Percentiles rank a stretch among this genome's conserved stretches.
phyloP scores from a whole-genome alignment of 2,888 invertebrate genomes.

The Protophormia terraenovae region DNA sequence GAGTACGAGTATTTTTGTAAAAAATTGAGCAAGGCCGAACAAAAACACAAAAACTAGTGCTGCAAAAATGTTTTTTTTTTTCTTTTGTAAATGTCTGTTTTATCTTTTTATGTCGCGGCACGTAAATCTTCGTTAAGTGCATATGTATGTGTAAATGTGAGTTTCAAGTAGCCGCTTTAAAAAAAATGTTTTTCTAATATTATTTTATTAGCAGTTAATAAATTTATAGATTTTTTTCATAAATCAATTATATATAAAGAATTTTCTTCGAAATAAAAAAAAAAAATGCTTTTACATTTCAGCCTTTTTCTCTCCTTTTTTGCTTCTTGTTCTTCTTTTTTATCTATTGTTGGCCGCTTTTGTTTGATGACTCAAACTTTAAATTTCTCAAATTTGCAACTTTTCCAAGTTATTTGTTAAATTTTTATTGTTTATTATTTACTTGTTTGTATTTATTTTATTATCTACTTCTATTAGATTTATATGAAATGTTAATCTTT shows the following conservation, averaged over 20 bases:
- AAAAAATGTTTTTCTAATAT: conserved; percentile 7
- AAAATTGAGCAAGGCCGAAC: conserved; percentile 65
- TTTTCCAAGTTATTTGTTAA: not conserved
- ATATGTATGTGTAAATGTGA: not conserved
- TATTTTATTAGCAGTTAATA: not conserved
- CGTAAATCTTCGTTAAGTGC: conserved; percentile 66
- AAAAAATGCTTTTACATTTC: not conserved
- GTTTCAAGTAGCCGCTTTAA: conserved; percentile 46
- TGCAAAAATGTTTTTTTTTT: conserved; percentile 36
- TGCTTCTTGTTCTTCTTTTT: not conserved
- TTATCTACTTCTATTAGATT: not conserved
- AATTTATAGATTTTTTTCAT: not conserved
- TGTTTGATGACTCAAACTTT: conserved; percentile 45
- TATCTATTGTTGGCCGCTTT: conserved; percentile 15
- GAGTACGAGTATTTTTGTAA: conserved; percentile 65
- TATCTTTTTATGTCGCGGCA: conserved; percentile 64
- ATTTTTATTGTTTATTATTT: not conserved
- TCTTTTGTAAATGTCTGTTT: conserved; percentile 40
- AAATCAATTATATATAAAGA: not conserved
- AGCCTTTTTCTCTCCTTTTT: not conserved
- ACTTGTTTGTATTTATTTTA: not conserved
- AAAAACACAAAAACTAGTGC: conserved; percentile 55
- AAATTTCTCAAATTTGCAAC: not conserved
- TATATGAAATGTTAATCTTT: not conserved
- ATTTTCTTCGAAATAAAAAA: not conserved